Base-by-base conservation (phyloP, 2,113 vertebrate genomes). In the Oncorhynchus masou region DNA sequence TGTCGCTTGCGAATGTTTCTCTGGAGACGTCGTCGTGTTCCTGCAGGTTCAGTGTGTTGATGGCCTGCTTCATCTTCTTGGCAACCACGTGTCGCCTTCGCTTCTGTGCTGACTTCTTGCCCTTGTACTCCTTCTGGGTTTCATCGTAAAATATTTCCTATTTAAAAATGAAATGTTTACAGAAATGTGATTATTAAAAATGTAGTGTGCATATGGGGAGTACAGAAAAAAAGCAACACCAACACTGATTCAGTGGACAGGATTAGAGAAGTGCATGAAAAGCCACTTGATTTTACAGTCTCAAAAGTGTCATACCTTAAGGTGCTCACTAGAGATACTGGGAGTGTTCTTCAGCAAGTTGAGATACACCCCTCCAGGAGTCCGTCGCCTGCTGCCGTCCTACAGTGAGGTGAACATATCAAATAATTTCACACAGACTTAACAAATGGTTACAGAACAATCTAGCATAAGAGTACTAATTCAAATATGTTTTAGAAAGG, bases 1-100 rank as follows among this genome's bases (percentile, higher is more conserved):
- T 99, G 77, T 99, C 97, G 5, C 97, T 98, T 62, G 98, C 97
- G 0, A 99, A 98, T 13, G 98, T 99, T 91, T 99, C 98, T 84
- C 96, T 94, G 71, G 98, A 99, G 9, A 94, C 95, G 25, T 99
- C 97, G 16, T 99, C 96, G 0, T 98, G 95, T 76, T 99, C 96
- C 81, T 98, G 95, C 78, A 99, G 92, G 87, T 97, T 95, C 5
- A 99, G 92, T 3, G 95, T 96, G 90, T 94, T 95, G 77, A 99
- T 96, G 73, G 95, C 97, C 86, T 98, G 95, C 88, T 99, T 99
- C 96, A 99, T 98, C 86, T 97, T 97, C 83, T 96, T 98, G 12
- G 95, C 95, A 70, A 98, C 76, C 25, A 97, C 31, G 39, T 97
- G 95, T 22, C 94, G 88, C 87, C 96, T 94, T 71, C 97, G 94